A percentile compares a stretch with the other conserved stretches of the same genome.
phyloP scores from a whole-genome alignment of 2,888 invertebrate genomes.

The Drosophila aldrichi region DNA sequence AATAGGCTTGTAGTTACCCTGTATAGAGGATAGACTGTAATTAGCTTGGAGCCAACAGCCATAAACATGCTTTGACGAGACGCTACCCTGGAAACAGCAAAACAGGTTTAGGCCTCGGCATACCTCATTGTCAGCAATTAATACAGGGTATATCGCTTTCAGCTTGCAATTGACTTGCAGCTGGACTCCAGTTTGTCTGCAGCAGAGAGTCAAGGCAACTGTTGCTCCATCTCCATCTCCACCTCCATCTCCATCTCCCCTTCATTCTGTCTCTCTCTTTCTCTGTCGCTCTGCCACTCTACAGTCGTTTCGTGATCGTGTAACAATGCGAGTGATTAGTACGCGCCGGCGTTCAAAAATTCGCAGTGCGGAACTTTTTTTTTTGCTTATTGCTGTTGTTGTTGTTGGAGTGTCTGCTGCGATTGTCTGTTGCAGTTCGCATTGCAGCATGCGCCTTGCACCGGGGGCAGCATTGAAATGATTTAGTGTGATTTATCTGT shows the following conservation, averaged over 20 bases:
- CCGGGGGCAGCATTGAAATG: constrained; percentile 75
- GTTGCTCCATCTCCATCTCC: neutral
- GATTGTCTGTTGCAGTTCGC: constrained; percentile 39
- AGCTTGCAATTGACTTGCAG: constrained; percentile 28
- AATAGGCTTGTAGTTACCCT: neutral
- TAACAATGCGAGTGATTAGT: constrained; percentile 82
- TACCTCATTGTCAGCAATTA: neutral
- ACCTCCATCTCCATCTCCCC: neutral
- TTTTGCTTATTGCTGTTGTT: constrained; percentile 8
- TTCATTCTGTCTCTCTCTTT: neutral
- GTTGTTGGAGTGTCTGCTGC: constrained; percentile 27
- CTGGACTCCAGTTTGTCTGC: constrained; percentile 57
- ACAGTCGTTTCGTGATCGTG: constrained; percentile 62
- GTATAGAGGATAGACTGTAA: neutral
- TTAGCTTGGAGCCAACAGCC: neutral
- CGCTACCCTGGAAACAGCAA: neutral
- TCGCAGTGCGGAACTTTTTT: constrained; percentile 38
- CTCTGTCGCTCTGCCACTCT: neutral
- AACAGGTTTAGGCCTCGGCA: neutral
- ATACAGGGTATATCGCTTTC: constrained; percentile 30
- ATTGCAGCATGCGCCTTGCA: constrained; percentile 70
- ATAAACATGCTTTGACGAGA: neutral
- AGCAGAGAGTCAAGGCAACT: constrained; percentile 27
- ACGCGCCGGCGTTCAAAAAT: constrained; percentile 79
- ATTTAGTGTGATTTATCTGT: constrained; percentile 84